Evolutionary conservation across 2,113 vertebrate genomes (phyloP), one percentile per base, ranked within the genome.

Genomic region (Rhinolophus ferrumequinum): DNA sequence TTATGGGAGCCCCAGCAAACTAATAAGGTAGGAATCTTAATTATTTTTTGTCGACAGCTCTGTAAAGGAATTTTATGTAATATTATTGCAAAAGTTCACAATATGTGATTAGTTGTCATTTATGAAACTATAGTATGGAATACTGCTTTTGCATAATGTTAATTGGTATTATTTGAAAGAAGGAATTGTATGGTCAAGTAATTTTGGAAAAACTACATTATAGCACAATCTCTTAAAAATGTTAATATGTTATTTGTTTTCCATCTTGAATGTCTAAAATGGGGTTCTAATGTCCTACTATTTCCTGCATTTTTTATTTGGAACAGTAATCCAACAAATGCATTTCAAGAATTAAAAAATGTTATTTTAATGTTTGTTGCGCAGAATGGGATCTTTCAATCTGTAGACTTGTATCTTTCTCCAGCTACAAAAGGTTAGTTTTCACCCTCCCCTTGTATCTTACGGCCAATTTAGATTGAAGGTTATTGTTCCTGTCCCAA

Each of bases 121-220:
- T 81, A 47, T 19, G 13, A 89, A 73, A 73, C 21, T 52, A 15
- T 15, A 47, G 2, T 60, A n/a, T 33, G 12, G 22, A 75, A 62
- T 50, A 47, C 6, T 52, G 6, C 13, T 93, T 79, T 66, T 84
- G 12, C 7, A 66, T 18, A 70, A 50, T 41, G 1, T 89, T 79
- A 85, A 76, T 89, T 41, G 21, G 2, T 64, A 3, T 47, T 75
- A 41, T 73, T 93, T 93, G 8, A 56, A 50, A 67, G 19, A 60
- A 70, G 2, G 19, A 70, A 75, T 64, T 60, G 35, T 60, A 67
- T 44, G 5, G 24, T 72, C 2, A 54, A 54, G 35, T 77, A 79
- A 91, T 86, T 82, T 87, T 82, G 26, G 54, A 91, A 88, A 92
- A 88, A 72, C n/a, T 16, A 26, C 3, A 67, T 80, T 58, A 62